phyloP scores from a whole-genome alignment of 2,113 vertebrate species.

The Narcine bancroftii region DNA sequence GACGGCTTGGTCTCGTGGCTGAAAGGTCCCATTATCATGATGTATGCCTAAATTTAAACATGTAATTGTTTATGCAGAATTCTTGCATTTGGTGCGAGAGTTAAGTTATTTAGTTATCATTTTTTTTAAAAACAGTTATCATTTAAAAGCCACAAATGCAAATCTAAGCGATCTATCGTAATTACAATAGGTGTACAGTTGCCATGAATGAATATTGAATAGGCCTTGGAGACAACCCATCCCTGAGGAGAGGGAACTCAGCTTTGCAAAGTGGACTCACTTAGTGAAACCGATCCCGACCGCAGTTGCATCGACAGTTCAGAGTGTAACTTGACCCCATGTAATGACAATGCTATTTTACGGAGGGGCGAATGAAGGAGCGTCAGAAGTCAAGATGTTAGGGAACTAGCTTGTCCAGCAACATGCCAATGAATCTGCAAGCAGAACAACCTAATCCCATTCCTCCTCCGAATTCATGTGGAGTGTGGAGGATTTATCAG shows the following conservation, averaged over 20 bases:
- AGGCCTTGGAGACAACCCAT: not conserved
- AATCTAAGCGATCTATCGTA: not conserved
- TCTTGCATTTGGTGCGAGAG: not conserved
- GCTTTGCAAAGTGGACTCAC: constrained; percentile 12
- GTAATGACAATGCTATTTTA: not conserved
- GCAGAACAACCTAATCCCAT: not conserved
- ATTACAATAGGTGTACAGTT: not conserved
- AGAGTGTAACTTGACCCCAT: not conserved
- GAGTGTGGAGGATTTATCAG: not conserved
- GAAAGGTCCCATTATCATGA: too few relatives aligned
- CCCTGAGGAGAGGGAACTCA: not conserved
- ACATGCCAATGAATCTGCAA: not conserved
- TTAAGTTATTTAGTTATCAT: not conserved
- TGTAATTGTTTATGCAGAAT: too few relatives aligned
- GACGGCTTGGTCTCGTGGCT: too few relatives aligned
- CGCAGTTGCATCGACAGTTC: not conserved
- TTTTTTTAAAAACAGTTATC: not conserved
- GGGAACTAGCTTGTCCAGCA: not conserved
- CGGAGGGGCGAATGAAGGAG: not conserved
- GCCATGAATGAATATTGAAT: constrained; percentile 20
- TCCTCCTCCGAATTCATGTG: too few relatives aligned
- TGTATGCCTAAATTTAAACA: too few relatives aligned
- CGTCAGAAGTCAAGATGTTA: not conserved
- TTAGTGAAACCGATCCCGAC: not conserved
- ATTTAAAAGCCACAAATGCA: not conserved